A percentile compares a stretch with the other conserved stretches of the same genome.
Evolutionary conservation across 2,888 invertebrate species (phyloP).

Genomic region (Eristalis intricaria): DNA sequence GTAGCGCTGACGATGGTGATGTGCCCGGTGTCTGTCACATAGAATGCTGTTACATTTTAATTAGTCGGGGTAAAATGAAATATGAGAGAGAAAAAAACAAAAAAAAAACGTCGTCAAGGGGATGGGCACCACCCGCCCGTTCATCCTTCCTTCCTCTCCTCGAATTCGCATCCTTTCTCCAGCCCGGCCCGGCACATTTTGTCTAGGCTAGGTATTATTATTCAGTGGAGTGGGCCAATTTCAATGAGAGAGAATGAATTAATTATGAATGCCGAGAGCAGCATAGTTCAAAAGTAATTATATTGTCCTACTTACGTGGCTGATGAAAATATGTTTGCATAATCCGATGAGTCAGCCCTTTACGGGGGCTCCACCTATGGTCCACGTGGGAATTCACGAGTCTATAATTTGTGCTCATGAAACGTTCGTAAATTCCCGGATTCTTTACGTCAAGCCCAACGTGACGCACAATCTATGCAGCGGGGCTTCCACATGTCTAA

Average conservation of each 20-base stretch:
- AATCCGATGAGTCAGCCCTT: background rate
- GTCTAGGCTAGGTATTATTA: background rate
- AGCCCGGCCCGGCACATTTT: background rate
- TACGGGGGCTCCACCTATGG: background rate
- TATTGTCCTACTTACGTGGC: slow-evolving; percentile 35
- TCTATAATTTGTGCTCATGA: background rate
- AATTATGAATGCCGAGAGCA: slow-evolving; percentile 48
- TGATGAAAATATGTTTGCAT: background rate
- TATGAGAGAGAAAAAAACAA: background rate
- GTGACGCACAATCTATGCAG: background rate
- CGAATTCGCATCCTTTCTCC: background rate
- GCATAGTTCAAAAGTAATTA: slow-evolving; percentile 37
- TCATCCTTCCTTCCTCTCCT: background rate
- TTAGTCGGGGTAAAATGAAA: slow-evolving; percentile 34
- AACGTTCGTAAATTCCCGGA: background rate
- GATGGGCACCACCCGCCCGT: background rate
- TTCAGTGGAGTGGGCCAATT: slow-evolving; percentile 5
- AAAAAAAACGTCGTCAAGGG: slow-evolving; percentile 56
- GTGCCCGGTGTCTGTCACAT: slow-evolving; percentile 14
- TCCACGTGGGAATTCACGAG: background rate
- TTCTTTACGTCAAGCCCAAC: background rate
- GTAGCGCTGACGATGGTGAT: background rate
- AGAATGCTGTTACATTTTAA: slow-evolving; percentile 54
- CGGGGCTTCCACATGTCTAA: background rate
- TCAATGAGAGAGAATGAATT: slow-evolving; percentile 30